A percentile compares a stretch with the other conserved stretches of the same genome.
These are phyloP conservation scores for Lamproptera curius DNA, from an alignment of 2,888 invertebrate species.

Conservation along the genomic window DNA sequence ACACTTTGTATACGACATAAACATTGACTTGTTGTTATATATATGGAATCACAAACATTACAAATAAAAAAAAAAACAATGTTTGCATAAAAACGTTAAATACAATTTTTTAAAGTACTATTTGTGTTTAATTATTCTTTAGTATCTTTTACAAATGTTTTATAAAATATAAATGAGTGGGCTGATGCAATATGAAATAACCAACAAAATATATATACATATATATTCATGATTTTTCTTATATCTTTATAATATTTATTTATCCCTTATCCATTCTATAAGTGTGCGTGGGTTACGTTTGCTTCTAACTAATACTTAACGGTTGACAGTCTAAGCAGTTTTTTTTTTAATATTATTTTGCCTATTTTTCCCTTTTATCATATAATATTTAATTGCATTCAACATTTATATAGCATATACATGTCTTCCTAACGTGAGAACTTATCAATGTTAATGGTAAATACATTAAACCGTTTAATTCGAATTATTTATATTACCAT, in stretches of 20 bases:
- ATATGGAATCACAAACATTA: too few relatives aligned
- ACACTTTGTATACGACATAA: too few relatives aligned
- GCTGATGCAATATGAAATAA: too few relatives aligned
- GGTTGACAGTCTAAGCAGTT: constrained; percentile 50
- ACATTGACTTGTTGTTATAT: too few relatives aligned
- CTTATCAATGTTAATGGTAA: constrained; percentile 11
- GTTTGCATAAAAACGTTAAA: too few relatives aligned
- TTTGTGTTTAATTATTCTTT: too few relatives aligned
- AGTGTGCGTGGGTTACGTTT: constrained; percentile 59
- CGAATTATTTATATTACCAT: constrained; percentile 14
- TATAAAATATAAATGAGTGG: too few relatives aligned
- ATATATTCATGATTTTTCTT: constrained; percentile 24
- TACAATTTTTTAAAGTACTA: too few relatives aligned
- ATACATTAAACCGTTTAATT: constrained; percentile 15
- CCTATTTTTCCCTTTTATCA: constrained; percentile 26
- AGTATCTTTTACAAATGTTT: too few relatives aligned
- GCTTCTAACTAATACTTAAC: constrained; percentile 41
- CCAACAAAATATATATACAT: too few relatives aligned
- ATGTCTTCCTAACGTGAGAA: constrained; percentile 18
- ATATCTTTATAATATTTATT: constrained; percentile 34
- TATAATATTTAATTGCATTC: constrained; percentile 25
- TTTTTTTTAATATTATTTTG: constrained; percentile 28
- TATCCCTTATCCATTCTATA: constrained; percentile 34
- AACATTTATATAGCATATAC: constrained; percentile 22
- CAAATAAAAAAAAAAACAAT: too few relatives aligned